Evolutionary conservation across 2,113 vertebrate species (phyloP).

Genomic region (Dissostichus mawsoni): DNA sequence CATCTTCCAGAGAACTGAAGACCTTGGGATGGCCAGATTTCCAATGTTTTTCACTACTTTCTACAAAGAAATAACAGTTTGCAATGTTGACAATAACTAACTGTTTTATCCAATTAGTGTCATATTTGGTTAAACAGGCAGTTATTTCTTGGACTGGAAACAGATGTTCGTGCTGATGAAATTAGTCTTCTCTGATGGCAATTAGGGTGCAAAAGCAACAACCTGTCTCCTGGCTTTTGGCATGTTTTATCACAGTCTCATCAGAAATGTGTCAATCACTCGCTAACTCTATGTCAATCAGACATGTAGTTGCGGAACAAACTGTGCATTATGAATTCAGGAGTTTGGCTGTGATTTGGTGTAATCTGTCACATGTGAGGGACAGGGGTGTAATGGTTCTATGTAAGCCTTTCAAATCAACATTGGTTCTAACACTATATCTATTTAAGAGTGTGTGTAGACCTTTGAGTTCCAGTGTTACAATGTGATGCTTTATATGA

Average conservation of each 20-base stretch:
- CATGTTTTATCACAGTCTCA: constrained; percentile 8
- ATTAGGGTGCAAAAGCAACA: constrained; percentile 38
- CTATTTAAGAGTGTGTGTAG: neutral
- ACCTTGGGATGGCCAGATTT: constrained; percentile 9
- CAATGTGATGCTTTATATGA: neutral
- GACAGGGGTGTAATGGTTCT: neutral
- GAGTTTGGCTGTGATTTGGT: neutral
- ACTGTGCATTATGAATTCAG: neutral
- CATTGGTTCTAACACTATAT: neutral
- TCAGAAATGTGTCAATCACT: constrained; percentile 38
- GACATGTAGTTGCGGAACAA: constrained; percentile 2
- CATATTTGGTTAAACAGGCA: neutral
- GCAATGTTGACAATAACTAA: neutral
- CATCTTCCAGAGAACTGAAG: constrained; percentile 23
- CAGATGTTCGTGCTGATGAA: neutral
- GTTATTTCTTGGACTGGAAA: neutral
- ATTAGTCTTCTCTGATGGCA: constrained; percentile 38
- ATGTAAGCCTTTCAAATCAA: neutral
- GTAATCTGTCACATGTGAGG: neutral
- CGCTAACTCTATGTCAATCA: constrained; percentile 37
- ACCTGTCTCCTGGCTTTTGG: constrained; percentile 43
- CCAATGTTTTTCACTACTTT: constrained; percentile 12
- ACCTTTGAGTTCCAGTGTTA: neutral
- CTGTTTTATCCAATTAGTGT: neutral
- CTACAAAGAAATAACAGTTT: neutral